These are phyloP conservation scores for Mustela lutreola DNA, from an alignment of 2,113 vertebrate species.

Conservation along the genomic window DNA sequence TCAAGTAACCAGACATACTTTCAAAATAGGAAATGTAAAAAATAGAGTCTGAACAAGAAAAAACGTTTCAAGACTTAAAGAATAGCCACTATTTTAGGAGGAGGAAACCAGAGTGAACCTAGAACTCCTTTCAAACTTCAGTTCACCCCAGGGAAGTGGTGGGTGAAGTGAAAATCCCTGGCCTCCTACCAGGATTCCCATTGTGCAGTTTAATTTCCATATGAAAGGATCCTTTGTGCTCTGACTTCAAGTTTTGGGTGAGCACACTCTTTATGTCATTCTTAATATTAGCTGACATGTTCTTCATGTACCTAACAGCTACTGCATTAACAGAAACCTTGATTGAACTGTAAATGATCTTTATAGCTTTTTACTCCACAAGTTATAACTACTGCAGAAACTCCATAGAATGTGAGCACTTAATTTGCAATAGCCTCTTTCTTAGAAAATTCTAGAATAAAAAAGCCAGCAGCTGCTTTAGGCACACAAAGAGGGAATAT, in stretches of 20 bases:
- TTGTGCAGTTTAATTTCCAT: constrained; percentile 70
- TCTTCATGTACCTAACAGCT: constrained; percentile 59
- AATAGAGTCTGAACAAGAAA: constrained; percentile 38
- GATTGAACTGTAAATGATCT: constrained; percentile 73
- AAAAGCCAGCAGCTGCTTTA: not conserved
- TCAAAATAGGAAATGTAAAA: constrained; percentile 37
- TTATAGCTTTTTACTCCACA: constrained; percentile 50
- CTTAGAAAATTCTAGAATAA: constrained; percentile 20
- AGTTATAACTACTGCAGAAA: constrained; percentile 53
- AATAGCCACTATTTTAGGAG: constrained; percentile 58
- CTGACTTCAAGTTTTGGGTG: constrained; percentile 73
- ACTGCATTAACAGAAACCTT: constrained; percentile 64
- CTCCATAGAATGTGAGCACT: not conserved
- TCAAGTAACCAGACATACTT: constrained; percentile 43
- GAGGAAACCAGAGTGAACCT: constrained; percentile 54
- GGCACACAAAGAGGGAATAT: not conserved
- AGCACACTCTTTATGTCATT: constrained; percentile 68
- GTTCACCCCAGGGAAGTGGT: constrained; percentile 64
- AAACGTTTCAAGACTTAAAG: constrained; percentile 53
- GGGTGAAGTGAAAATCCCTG: constrained; percentile 63
- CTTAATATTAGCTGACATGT: constrained; percentile 73
- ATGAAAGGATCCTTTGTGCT: constrained; percentile 76
- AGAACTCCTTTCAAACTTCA: constrained; percentile 65
- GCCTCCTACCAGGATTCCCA: constrained; percentile 68
- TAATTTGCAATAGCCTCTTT: constrained; percentile 50